Percentiles rank a stretch among this genome's conserved stretches.
Conservation (phyloP, 2,113 vertebrate species). For the Melozone crissalis region DNA sequence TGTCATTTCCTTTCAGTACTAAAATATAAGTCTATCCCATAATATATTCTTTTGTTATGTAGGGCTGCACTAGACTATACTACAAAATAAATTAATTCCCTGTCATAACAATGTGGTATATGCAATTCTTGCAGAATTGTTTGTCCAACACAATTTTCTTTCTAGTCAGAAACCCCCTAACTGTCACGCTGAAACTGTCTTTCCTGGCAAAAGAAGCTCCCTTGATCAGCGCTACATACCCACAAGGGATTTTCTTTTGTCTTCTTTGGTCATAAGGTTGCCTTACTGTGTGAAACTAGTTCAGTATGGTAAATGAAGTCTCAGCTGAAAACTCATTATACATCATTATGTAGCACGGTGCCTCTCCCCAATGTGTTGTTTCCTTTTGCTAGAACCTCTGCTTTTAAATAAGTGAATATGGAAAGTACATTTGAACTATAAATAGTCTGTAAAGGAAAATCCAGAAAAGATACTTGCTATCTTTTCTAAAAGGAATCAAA, state of each 20-base stretch:
- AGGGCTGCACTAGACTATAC: neutral
- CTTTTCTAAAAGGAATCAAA: neutral
- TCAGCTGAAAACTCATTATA: neutral
- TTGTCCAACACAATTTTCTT: constrained; percentile 56
- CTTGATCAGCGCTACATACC: constrained; percentile 23
- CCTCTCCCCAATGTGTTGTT: neutral
- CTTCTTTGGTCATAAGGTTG: constrained; percentile 1
- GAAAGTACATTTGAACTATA: constrained; percentile 20
- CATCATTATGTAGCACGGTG: neutral
- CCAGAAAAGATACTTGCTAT: neutral
- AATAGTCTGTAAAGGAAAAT: neutral
- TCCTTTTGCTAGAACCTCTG: neutral
- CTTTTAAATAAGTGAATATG: neutral
- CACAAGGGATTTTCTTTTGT: constrained; percentile 23
- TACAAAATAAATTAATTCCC: constrained; percentile 36
- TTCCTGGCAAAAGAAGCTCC: constrained; percentile 24
- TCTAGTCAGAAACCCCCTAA: constrained; percentile 17
- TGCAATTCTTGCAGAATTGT: constrained; percentile 36
- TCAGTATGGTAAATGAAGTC: constrained; percentile 2
- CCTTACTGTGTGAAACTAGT: constrained; percentile 10
- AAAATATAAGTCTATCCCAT: neutral
- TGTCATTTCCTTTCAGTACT: neutral
- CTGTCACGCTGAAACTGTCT: constrained; percentile 30
- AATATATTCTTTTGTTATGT: constrained; percentile 40
- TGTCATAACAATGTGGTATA: constrained; percentile 46